phyloP scores from a whole-genome alignment of 2,888 invertebrate species.

The Argynnis bischoffii region DNA sequence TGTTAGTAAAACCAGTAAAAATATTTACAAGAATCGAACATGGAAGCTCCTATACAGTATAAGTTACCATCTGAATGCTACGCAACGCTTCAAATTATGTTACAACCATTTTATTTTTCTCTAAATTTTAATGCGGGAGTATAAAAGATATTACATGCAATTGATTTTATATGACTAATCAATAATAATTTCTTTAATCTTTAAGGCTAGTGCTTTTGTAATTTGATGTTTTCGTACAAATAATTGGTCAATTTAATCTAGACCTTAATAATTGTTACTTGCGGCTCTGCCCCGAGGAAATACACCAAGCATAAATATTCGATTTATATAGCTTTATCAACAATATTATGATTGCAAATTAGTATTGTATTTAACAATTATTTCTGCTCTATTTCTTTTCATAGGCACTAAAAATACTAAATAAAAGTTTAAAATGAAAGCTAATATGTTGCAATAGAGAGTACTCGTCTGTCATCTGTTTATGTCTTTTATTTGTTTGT shows the following conservation, averaged over 20 bases:
- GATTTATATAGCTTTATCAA: conserved; percentile 7
- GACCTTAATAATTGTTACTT: background rate
- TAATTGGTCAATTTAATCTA: background rate
- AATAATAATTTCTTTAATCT: background rate
- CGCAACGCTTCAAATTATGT: no score
- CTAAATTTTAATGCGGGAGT: no score
- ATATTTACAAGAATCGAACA: no score
- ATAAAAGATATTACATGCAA: background rate
- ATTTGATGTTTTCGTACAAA: conserved; percentile 5
- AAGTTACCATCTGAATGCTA: no score
- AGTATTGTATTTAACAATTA: background rate
- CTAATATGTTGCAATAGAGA: no score
- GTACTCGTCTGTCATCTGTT: background rate
- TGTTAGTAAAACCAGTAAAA: no score
- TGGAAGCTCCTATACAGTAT: no score
- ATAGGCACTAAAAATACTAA: no score
- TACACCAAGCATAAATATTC: background rate
- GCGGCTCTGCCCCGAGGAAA: conserved; percentile 11
- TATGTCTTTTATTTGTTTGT: background rate
- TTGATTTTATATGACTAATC: conserved; percentile 13
- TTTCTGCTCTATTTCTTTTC: no score
- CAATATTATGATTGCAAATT: background rate
- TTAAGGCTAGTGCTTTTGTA: background rate
- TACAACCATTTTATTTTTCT: no score
- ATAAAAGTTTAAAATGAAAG: no score